Evolutionary conservation across 23 tunicate genomes (phyloP), one percentile per base, ranked within the genome.

Genomic region (Aplidium turbinatum): DNA sequence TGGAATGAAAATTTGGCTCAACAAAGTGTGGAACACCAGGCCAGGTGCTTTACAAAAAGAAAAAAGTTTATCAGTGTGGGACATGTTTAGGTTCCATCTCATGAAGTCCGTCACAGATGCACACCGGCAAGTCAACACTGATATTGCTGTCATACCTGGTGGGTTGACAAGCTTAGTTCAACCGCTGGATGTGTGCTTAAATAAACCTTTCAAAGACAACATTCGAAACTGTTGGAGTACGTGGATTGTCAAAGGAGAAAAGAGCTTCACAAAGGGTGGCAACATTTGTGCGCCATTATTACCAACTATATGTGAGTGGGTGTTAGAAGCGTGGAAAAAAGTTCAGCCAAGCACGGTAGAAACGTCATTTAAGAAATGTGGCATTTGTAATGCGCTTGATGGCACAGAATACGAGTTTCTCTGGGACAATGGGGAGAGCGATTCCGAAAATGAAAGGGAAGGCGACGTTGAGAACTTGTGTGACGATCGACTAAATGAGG

Each of bases 141-240:
- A 2, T 31, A 47, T 32, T 33, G 45, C 71, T 9, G 72, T 73
- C 20, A 73, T 73, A 32, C 79, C 79, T 9, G 79, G 79, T 31
- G 79, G 79, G 26, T 30, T 32, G 2, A 73, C 79, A 27, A 19
- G 47, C 20, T n/a, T 73, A 32, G 29, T 73, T 7, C 79, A 73
- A 29, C 79, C 79, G 3, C 70, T 74, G 34, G 79, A 74, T 52
- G 79, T 58, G 4, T 24, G n/a, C 2, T 9, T 74, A 3, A 74
- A 74, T 25, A 74, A 74, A 74, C 79, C 79, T 18, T 74, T 74
- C 28, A 74, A 74, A 31, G 50, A 35, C 50, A 35, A 28, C 9
- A 3, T 65, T 16, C 24, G 72, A 38, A 5, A 60, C 27, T 11
- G 5, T 6, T 35, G 50, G 48, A 61, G 30, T 20, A 25, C 9